A percentile compares a stretch with the other conserved stretches of the same genome.
phyloP scores from a whole-genome alignment of 2,113 vertebrate species.

The Psittacula cyanocephala region DNA sequence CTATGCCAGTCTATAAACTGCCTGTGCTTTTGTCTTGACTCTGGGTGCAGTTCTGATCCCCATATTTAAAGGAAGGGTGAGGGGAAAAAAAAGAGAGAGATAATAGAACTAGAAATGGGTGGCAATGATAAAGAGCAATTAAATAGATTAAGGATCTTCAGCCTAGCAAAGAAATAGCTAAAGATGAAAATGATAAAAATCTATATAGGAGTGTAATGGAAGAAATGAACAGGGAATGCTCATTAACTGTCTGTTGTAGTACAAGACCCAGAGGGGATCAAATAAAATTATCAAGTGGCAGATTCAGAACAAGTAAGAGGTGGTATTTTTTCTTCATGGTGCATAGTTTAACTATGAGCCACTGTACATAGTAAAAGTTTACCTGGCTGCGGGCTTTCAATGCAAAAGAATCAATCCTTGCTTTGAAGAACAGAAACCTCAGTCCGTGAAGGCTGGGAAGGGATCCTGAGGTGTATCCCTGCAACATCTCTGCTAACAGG shows the following conservation, averaged over 20 bases:
- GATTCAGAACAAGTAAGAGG: neutral
- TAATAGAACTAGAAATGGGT: neutral
- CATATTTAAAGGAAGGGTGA: neutral
- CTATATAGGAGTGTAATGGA: neutral
- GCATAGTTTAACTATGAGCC: neutral
- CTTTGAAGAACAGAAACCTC: neutral
- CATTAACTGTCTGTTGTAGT: conserved; percentile 32
- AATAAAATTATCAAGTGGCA: conserved; percentile 21
- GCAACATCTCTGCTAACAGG: neutral
- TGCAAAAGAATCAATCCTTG: neutral
- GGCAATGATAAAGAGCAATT: conserved; percentile 28
- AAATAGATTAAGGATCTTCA: conserved; percentile 15
- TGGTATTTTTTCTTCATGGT: neutral
- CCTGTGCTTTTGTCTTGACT: neutral
- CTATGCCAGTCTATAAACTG: neutral
- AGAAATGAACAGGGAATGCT: conserved; percentile 3
- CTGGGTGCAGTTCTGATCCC: neutral
- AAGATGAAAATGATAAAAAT: conserved; percentile 7
- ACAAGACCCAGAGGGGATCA: conserved; percentile 19
- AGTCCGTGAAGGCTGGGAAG: neutral
- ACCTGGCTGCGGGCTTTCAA: neutral
- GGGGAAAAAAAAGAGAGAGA: neutral
- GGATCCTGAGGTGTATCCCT: neutral
- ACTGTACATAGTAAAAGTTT: neutral
- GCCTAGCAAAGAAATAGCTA: neutral